These are phyloP conservation scores for Theocolax elegans DNA, from an alignment of 1,140 invertebrate species.

Conservation along the genomic window DNA sequence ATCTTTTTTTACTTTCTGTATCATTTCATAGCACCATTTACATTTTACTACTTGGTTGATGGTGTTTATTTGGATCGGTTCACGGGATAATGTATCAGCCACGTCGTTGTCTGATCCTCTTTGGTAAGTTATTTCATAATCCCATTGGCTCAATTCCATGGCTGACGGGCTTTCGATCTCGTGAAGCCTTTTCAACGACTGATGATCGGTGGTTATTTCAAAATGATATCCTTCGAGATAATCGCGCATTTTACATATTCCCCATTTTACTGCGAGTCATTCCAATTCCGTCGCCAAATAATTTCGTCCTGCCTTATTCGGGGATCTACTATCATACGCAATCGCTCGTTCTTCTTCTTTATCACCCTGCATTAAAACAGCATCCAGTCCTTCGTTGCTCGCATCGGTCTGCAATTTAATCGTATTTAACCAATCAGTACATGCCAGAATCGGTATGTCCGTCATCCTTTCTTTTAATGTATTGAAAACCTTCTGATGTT, in stretches of 20 bases:
- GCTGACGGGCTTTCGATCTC: too few species aligned
- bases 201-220: conserved; percentile 52
- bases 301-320: conserved; percentile 57
- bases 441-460: neutral
- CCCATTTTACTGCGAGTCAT: conserved; percentile 61
- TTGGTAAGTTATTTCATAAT: too few species aligned
- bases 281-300: conserved; percentile 61
- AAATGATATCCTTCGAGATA: conserved; percentile 57
- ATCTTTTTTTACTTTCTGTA: too few species aligned
- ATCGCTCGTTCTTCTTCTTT: conserved; percentile 44
- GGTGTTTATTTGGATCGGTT: neutral
- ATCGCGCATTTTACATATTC: conserved; percentile 55
- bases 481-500: conserved; percentile 15
- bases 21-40: too few species aligned
- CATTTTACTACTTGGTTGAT: too few species aligned
- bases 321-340: conserved; percentile 47
- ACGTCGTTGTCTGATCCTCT: too few species aligned
- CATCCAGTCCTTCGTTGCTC: conserved; percentile 37
- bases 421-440: conserved; percentile 36
- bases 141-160: too few species aligned
- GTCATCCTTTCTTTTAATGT: neutral
- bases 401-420: conserved; percentile 42
- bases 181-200: neutral
- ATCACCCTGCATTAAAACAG: conserved; percentile 44
- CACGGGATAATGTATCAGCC: neutral